Evolutionary conservation across 2,113 vertebrate species (phyloP), one percentile per base, ranked within the genome.

Genomic region (Eurypyga helias): DNA sequence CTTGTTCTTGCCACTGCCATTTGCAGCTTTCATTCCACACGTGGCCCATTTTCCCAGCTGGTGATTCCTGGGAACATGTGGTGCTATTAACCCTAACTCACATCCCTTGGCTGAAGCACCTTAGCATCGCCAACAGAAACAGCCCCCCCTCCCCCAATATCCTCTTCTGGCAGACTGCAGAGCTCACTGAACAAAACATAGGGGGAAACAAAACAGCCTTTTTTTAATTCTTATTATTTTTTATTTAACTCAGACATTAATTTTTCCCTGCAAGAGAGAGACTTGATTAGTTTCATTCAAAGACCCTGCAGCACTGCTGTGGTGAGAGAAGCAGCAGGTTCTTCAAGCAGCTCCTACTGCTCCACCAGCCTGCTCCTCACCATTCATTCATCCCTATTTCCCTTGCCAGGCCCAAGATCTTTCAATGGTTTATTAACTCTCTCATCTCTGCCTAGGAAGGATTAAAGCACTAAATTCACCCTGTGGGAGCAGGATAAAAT

Each of bases 11-110:
- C 20, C 23, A 10, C 38, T 51, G 17, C 46, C 41, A 13, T 23
- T 23, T 28, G 26, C 61, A 60, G 43, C 19, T 62, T 29, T 46
- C 17, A 4, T 10, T 41, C 8, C 71, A 76, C 48, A 48, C 1
- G 1, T 3, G 18, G 17, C 7, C 3, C 13, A 6, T 34, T 17
- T 72, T 18, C 25, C 28, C 64, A 51, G 23, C 1, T 29, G 12
- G n/a, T 13, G 17, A 15, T 43, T 15, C 38, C 83, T 52, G 64
- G 41, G 41, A 61, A 36, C 2, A 7, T 0, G 2, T 2, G 6
- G 20, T 8, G 62, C 80, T 29, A 24, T 38, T 7, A 36, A 21
- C 7, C 43, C 33, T 3, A 13, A 24, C 5, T 21, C 61, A n/a
- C 28, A 2, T 13, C 58, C 57, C 28, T 60, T 33, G 18, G 25